These are phyloP conservation scores for Abscondita cerata DNA, from an alignment of 2,888 invertebrate species.

Conservation along the genomic window DNA sequence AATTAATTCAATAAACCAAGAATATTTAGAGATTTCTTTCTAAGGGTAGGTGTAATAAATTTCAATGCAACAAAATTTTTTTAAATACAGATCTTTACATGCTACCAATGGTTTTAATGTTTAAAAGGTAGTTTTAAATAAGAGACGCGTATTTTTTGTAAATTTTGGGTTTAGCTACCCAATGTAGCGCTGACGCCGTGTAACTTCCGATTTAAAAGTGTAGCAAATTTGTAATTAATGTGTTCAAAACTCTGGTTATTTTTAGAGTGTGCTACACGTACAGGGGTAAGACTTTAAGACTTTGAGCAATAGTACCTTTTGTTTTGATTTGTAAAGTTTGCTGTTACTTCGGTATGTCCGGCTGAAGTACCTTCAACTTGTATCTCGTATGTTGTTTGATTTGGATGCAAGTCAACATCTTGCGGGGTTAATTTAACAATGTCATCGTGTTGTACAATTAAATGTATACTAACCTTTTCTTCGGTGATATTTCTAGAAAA, in stretches of 20 bases:
- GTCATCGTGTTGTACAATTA: constrained; percentile 69
- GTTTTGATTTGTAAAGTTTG: constrained; percentile 60
- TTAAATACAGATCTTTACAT: no score
- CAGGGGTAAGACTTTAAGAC: constrained; percentile 49
- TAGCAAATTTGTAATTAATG: no score
- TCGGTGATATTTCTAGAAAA: constrained; percentile 14
- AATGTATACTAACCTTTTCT: background rate
- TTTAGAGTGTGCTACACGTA: no score
- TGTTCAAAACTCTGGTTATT: background rate
- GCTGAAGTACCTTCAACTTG: constrained; percentile 68
- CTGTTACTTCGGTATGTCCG: constrained; percentile 71
- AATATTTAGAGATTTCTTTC: no score
- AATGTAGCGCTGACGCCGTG: background rate
- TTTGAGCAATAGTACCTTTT: constrained; percentile 41
- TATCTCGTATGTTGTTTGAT: constrained; percentile 57
- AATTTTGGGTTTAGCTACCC: background rate
- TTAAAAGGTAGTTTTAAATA: no score
- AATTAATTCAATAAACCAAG: no score
- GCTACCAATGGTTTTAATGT: no score
- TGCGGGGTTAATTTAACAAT: constrained; percentile 66
- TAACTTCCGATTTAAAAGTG: no score
- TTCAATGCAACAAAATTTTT: no score
- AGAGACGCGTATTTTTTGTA: no score
- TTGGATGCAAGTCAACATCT: constrained; percentile 50
- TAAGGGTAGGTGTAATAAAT: no score